phyloP scores from a whole-genome alignment of 2,113 vertebrate genomes.

The Holacanthus passer region DNA sequence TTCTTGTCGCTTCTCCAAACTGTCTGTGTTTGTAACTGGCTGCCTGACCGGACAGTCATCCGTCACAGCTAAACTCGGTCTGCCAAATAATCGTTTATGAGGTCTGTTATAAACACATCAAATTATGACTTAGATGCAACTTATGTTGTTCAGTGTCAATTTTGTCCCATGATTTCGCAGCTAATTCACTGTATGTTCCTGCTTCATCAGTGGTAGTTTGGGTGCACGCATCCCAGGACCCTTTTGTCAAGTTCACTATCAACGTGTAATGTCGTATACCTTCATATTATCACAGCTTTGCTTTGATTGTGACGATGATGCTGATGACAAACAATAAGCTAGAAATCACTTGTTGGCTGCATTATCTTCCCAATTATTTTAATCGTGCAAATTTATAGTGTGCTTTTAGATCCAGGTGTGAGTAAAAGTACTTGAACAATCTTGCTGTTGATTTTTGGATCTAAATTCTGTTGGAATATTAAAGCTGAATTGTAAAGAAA shows the following conservation, averaged over 20 bases:
- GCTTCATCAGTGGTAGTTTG: neutral
- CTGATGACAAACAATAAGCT: neutral
- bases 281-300: neutral
- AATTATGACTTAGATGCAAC: neutral
- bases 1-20: neutral
- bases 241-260: neutral
- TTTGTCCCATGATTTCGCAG: neutral
- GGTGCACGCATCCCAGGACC: neutral
- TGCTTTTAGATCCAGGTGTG: neutral
- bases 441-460: neutral
- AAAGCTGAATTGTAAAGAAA: neutral
- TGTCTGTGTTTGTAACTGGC: neutral
- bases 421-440: neutral
- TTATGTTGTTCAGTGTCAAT: neutral
- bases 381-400: neutral
- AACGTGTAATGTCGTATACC: neutral
- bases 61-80: neutral
- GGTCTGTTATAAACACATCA: neutral
- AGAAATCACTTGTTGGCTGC: neutral
- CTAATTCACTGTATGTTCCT: neutral
- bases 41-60: neutral
- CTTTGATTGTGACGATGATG: neutral
- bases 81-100: neutral
- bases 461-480: neutral
- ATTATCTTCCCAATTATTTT: neutral